Conservation (phyloP, 2,797 vertebrate species). For the Taenioides sp. region DNA sequence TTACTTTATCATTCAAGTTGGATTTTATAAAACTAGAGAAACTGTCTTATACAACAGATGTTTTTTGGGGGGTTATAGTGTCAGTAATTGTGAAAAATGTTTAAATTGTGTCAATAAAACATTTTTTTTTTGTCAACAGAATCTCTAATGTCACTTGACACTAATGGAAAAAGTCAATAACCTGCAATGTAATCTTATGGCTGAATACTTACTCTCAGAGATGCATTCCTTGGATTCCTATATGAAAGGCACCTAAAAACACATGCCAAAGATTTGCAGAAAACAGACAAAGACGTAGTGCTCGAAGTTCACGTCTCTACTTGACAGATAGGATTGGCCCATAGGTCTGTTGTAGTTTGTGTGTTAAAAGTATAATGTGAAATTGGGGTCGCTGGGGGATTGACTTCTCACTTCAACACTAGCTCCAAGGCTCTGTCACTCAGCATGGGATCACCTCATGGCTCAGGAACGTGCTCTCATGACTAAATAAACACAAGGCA, state of each 20-base stretch:
- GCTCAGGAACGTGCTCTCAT: conserved; percentile 57
- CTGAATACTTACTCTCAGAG: conserved; percentile 33
- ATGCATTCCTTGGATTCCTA: conserved; percentile 67
- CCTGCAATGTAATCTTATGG: conserved; percentile 22
- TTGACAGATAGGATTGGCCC: conserved; percentile 50
- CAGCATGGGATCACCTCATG: conserved; percentile 65
- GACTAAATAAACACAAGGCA: conserved; percentile 67
- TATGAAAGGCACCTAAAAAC: conserved; percentile 61
- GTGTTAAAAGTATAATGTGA: conserved; percentile 36
- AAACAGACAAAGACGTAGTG: conserved; percentile 48
- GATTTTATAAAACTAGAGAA: too few relatives aligned
- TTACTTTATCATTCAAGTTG: too few relatives aligned
- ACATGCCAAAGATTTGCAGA: conserved; percentile 41
- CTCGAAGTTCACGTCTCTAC: conserved; percentile 64
- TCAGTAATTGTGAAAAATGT: too few relatives aligned
- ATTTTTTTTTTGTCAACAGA: background rate
- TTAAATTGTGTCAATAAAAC: too few relatives aligned
- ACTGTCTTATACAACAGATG: too few relatives aligned
- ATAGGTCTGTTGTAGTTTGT: conserved; percentile 20
- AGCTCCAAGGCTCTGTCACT: conserved; percentile 72
- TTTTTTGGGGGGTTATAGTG: too few relatives aligned
- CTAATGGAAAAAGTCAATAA: conserved; percentile 32
- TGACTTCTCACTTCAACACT: conserved; percentile 62
- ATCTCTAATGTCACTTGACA: conserved; percentile 35
- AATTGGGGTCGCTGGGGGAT: conserved; percentile 56